Evolutionary conservation across 2,797 vertebrate species (phyloP).

Genomic region (Varecia variegata): DNA sequence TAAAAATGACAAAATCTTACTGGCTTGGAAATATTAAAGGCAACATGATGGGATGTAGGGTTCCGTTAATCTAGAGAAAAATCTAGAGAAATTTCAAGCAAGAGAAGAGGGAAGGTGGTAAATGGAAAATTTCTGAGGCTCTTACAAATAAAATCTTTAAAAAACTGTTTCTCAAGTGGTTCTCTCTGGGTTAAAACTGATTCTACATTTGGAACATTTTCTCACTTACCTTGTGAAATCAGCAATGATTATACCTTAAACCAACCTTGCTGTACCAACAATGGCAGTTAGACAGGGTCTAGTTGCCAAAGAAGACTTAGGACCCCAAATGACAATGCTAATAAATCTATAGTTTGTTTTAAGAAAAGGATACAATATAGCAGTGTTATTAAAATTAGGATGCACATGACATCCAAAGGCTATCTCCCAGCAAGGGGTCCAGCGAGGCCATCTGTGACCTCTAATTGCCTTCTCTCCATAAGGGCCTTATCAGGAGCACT

Average conservation of each 20-base stretch:
- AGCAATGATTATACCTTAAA: not conserved
- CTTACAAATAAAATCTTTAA: constrained; percentile 25
- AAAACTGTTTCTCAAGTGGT: not conserved
- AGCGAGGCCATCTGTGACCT: not conserved
- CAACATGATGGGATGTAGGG: constrained; percentile 50
- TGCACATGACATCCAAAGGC: not conserved
- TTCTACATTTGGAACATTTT: not conserved
- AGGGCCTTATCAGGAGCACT: not conserved
- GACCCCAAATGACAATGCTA: not conserved
- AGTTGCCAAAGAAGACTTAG: not conserved
- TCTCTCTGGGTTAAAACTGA: not conserved
- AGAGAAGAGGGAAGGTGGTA: not conserved
- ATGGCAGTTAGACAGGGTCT: not conserved
- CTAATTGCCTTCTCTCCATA: not conserved
- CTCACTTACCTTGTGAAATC: not conserved
- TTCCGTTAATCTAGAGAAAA: constrained; percentile 63
- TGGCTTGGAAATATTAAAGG: constrained; percentile 74
- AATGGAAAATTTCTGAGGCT: constrained; percentile 39
- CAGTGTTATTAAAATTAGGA: not conserved
- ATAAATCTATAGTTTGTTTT: not conserved
- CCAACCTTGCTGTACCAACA: not conserved
- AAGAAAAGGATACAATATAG: not conserved
- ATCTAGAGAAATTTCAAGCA: constrained; percentile 54
- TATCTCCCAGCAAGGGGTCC: not conserved
- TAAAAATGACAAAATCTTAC: constrained; percentile 76